phyloP scores from a whole-genome alignment of 2,113 vertebrate species.

The Trematomus loennbergii region DNA sequence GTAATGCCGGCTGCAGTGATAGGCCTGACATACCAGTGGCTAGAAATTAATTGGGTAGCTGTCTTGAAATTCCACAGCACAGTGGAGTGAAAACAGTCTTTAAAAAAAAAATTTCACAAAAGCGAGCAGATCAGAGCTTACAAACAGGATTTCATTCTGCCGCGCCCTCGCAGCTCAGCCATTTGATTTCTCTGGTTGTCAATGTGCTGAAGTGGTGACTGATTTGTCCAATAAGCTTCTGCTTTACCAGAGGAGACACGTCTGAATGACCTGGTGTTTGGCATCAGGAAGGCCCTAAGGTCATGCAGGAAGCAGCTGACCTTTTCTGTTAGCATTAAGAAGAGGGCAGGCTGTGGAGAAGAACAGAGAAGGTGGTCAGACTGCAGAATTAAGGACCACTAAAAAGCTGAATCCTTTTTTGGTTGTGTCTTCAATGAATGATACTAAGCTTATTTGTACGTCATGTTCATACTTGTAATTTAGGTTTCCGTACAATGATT shows the following conservation, averaged over 20 bases:
- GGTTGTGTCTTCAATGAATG: too few relatives aligned
- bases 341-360: neutral
- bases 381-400: too few relatives aligned
- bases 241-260: neutral
- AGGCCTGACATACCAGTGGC: conserved; percentile 41
- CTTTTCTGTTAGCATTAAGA: conserved; percentile 24
- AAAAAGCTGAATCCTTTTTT: too few relatives aligned
- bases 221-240: neutral
- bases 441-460: too few relatives aligned
- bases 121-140: conserved; percentile 25
- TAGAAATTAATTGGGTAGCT: conserved; percentile 42
- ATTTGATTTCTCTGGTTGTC: conserved; percentile 10
- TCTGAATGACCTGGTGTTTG: neutral
- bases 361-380: neutral
- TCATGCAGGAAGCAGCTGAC: conserved; percentile 15
- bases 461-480: too few relatives aligned
- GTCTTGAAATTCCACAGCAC: neutral
- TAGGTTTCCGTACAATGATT: too few relatives aligned
- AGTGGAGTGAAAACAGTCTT: conserved; percentile 15
- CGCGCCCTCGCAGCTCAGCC: neutral
- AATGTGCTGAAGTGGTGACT: neutral
- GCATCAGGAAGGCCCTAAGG: neutral
- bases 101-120: conserved; percentile 5
- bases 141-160: conserved; percentile 15
- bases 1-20: conserved; percentile 20